Base-by-base conservation (phyloP, 2,797 vertebrate genomes). In the Anableps anableps region DNA sequence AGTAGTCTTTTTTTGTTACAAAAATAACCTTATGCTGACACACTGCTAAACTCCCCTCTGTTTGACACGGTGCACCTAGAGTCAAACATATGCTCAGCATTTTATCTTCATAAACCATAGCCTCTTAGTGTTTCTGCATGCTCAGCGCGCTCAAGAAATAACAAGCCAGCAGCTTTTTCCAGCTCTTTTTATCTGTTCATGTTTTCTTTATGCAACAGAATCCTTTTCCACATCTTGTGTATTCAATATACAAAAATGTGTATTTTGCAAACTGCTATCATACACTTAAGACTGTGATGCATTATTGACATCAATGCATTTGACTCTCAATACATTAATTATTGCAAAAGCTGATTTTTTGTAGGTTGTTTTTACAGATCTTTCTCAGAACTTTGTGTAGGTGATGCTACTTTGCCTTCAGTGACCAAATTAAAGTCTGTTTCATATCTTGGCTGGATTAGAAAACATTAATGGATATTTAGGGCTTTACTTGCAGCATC, bases 251-350 rank as follows among this genome's bases (percentile, higher is more conserved):
- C 84, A 85, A 45, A 72, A 86, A 70, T 75, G 72, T 81, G 78
- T 78, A 58, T 88, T 88, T 82, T 84, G 80, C 64, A 92, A 89
- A 93, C 82, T 83, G 83, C 83, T 41, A n/a, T 81, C 36, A 72
- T 78, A 26, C 21, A 11, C 50, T 8, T 16, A 76, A 47, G 62
- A 70, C 76, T 0, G 5, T 2, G 62, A 80, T 95, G 80, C 84
- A 94, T 95, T 93, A 95, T 93, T 95, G 86, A 95, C 86, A 43
- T 26, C 5, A 0, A 71, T 81, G 48, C 68, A 82, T 75, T 77
- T 3, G n/a, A 17, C 74, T 47, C 36, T 60, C 6, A 72, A 72
- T 71, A 78, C 76, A 84, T 81, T 91, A 91, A 91, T 82, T 87
- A 84, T 84, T 68, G 70, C 62, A 62, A 75, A 6, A 34, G 7